Percentiles rank a stretch among this genome's conserved stretches.
Conservation (phyloP, 2,888 invertebrate genomes). For the Balanococcus diminutus region DNA sequence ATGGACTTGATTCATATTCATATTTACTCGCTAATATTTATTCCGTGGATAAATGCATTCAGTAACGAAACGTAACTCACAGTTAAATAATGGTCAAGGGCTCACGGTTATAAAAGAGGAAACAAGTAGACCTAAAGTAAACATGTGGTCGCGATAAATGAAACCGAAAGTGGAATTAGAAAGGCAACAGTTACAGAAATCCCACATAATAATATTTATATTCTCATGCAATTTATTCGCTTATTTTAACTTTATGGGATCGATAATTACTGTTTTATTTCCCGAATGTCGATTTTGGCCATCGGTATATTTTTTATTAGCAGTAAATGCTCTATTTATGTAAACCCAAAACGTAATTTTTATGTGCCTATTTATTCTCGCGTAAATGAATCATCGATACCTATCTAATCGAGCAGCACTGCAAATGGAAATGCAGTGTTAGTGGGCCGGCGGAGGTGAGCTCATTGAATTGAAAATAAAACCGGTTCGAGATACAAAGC, state of each 20-base stretch:
- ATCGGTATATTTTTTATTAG: background rate
- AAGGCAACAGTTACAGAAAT: constrained; percentile 12
- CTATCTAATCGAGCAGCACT: background rate
- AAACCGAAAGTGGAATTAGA: constrained; percentile 40
- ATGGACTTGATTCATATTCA: background rate
- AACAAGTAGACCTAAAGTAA: background rate
- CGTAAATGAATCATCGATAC: background rate
- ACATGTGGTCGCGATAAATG: background rate
- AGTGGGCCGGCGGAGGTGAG: background rate
- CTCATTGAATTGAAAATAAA: background rate
- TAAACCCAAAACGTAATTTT: background rate
- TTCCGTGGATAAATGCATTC: background rate
- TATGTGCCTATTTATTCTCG: background rate
- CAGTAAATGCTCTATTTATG: background rate
- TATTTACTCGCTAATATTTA: background rate
- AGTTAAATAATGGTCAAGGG: constrained; percentile 33
- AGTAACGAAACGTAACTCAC: background rate
- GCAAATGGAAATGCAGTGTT: background rate
- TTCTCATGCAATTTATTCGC: background rate
- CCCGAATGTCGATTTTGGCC: background rate
- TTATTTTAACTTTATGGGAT: background rate
- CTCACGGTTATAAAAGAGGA: background rate
- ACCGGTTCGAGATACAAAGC: background rate
- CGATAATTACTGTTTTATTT: constrained; percentile 6
- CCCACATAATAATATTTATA: background rate